Base-by-base conservation (phyloP, 1,140 invertebrate genomes). In the Portunus trituberculatus region DNA sequence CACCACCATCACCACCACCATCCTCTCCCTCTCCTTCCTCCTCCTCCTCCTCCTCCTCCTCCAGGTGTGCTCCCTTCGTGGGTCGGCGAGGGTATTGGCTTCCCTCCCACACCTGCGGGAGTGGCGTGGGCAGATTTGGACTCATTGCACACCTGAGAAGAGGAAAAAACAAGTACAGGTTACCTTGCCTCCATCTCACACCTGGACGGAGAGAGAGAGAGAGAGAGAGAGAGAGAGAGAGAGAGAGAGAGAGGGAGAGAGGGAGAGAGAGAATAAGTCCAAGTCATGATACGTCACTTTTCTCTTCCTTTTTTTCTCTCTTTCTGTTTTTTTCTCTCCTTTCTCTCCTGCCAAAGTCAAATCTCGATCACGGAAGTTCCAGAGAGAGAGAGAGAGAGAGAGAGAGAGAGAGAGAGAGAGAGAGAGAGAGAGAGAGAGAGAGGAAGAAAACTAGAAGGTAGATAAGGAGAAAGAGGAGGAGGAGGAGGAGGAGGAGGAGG, bases 281-380 rank as follows among this genome's bases (percentile, higher is more conserved):
- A n/a, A 76, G 67, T 76, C 67, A 76, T 76, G 67, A 76, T 76
- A 76, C 67, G 67, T 76, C n/a, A 76, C 67, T 76, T 76, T 76
- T 76, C 67, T 76, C 67, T 76, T 20, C 20, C 20, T 76, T 20
- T 76, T 20, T 76, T 20, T 76, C 59, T 76, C 67, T 76, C 20
- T 76, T 25, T 76, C 20, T 76, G 0, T 76, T 20, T 76, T 20
- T 76, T 25, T 76, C 67, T 76, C 67, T 8, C 8, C 8, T n/a
- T 8, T n/a, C 67, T 76, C 67, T 76, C 67, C 20, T 20, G 12
- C 67, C 39, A 39, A 39, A 39, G 39, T 39, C 39, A 39, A 39
- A 39, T 76, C 67, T 76, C 67, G 12, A 25, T 76, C 67, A 39
- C 39, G 39, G 39, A 39, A 39, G 39, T 39, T 39, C 39, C 39